Conservation (phyloP, 2,888 invertebrate species). For the Phlogophora meticulosa region DNA sequence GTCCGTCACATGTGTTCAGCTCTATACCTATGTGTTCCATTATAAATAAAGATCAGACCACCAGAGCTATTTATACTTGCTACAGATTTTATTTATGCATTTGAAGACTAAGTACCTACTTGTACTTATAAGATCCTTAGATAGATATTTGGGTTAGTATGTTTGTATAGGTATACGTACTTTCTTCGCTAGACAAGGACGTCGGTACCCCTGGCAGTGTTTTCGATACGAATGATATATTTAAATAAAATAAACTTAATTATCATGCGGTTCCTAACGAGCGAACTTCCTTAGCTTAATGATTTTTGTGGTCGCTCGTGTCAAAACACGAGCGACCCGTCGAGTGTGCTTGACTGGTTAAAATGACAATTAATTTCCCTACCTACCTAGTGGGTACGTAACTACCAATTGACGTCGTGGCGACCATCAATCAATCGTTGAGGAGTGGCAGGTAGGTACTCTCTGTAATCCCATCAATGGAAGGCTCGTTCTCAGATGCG, state of each 20-base stretch:
- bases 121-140: no score
- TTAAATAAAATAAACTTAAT: conserved; percentile 27
- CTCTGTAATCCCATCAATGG: background rate
- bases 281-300: conserved; percentile 36
- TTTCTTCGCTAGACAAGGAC: background rate
- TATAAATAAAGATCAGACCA: no score
- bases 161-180: no score
- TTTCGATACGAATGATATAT: conserved; percentile 3
- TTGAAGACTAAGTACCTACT: no score
- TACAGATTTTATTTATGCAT: no score
- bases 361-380: background rate
- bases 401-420: background rate
- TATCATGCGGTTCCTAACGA: conserved; percentile 42
- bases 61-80: no score
- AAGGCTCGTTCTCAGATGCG: conserved; percentile 3
- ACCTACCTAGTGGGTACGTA: background rate
- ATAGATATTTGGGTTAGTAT: no score
- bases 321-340: conserved; percentile 2
- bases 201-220: conserved; percentile 6
- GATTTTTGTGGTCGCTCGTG: conserved; percentile 50
- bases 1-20: no score
- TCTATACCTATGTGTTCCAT: no score
- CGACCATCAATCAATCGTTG: background rate
- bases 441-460: background rate
- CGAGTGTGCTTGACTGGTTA: conserved; percentile 26